Evolutionary conservation across 2,888 invertebrate species (phyloP).

Genomic region (Andrena haemorrhoa): DNA sequence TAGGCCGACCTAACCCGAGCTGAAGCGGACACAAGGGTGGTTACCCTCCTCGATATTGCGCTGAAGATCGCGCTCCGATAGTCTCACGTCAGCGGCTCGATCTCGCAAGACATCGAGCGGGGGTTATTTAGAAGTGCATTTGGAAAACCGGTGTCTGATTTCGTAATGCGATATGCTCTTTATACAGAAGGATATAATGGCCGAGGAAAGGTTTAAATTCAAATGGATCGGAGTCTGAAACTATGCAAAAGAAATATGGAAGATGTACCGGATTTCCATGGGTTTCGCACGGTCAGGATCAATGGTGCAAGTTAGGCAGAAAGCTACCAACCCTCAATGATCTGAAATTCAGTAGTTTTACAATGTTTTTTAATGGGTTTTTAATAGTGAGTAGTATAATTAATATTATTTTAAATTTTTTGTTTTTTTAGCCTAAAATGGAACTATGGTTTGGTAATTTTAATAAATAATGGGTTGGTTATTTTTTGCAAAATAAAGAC

Average conservation of each 20-base stretch:
- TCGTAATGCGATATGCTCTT: conserved; percentile 2
- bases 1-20: conserved; percentile 46
- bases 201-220: background rate
- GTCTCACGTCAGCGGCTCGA: conserved; percentile 22
- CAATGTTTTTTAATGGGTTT: too few relatives aligned
- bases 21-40: conserved; percentile 26
- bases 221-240: background rate
- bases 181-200: background rate
- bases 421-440: too few relatives aligned
- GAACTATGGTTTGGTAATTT: too few relatives aligned
- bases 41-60: conserved; percentile 26
- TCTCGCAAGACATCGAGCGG: conserved; percentile 6
- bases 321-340: too few relatives aligned
- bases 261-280: too few relatives aligned
- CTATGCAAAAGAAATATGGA: background rate
- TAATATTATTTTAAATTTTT: too few relatives aligned
- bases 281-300: too few relatives aligned
- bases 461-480: too few relatives aligned
- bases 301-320: too few relatives aligned
- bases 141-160: conserved; percentile 6
- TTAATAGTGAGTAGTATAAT: too few relatives aligned
- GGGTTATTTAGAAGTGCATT: conserved; percentile 45
- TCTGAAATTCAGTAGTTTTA: too few relatives aligned
- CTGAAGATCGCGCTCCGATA: conserved; percentile 53
- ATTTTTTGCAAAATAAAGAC: too few relatives aligned